A percentile compares a stretch with the other conserved stretches of the same genome.
Conservation (phyloP, 35 echinoderm and acorn worm genomes). For the Ophiothrix spiculata region DNA sequence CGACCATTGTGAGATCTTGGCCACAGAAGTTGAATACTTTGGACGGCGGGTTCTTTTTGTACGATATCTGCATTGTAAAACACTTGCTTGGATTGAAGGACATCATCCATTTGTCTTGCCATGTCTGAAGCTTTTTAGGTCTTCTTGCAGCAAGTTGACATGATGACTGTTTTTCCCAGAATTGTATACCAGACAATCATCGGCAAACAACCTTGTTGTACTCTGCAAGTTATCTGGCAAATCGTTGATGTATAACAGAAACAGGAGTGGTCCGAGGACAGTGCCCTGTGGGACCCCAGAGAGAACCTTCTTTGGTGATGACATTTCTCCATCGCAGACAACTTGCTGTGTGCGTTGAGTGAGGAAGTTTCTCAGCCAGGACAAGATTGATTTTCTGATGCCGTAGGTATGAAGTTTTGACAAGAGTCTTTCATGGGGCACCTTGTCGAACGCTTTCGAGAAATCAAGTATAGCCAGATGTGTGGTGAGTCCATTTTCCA, state of each 20-base stretch:
- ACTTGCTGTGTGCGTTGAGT: conserved; percentile 41
- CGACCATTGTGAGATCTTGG: too few species aligned
- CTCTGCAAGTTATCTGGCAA: conserved; percentile 1
- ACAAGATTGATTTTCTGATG: not conserved
- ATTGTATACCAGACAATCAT: not conserved
- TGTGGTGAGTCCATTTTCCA: conserved; percentile 9
- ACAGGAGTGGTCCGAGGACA: not conserved
- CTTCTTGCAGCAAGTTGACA: not conserved
- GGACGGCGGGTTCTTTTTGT: not conserved
- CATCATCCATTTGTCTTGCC: conserved; percentile 22
- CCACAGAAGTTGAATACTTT: too few species aligned
- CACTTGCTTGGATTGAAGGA: conserved; percentile 14
- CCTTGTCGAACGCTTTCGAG: conserved; percentile 36
- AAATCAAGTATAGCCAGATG: conserved; percentile 34
- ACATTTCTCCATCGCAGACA: not conserved
- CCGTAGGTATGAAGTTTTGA: conserved; percentile 23
- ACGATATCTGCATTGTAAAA: not conserved
- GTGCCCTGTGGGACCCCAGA: conserved; percentile 17
- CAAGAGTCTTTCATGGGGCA: conserved; percentile 19
- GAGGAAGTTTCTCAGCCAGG: conserved; percentile 50
- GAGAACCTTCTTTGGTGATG: not conserved
- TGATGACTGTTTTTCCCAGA: not conserved
- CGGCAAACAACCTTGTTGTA: not conserved
- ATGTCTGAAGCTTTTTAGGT: not conserved
- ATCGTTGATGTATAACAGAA: conserved; percentile 14